These are phyloP conservation scores for Chlorops oryzae DNA, from an alignment of 1,140 invertebrate species.

Conservation along the genomic window DNA sequence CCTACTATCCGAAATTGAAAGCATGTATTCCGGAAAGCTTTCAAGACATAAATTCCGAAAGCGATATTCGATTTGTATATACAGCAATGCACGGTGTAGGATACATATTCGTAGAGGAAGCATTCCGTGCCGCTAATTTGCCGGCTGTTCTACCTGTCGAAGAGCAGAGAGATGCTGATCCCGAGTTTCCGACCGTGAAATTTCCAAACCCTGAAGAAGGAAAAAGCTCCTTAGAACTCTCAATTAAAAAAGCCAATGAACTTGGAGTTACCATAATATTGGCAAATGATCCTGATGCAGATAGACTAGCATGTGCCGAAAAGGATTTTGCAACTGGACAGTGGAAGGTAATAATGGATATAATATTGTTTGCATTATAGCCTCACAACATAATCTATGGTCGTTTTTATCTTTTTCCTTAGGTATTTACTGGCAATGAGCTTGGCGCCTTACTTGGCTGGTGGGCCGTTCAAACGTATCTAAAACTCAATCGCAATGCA, in stretches of 20 bases:
- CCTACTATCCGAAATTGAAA: constrained; percentile 18
- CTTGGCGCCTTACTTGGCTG: constrained; percentile 90
- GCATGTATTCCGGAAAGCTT: constrained; percentile 15
- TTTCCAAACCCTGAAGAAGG: constrained; percentile 99
- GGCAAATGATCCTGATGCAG: constrained; percentile 98
- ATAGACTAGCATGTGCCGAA: constrained; percentile 90
- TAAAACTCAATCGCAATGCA: constrained; percentile 48
- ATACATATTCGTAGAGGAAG: constrained; percentile 67
- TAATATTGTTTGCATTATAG: not conserved
- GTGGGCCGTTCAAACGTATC: constrained; percentile 73
- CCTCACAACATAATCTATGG: not conserved
- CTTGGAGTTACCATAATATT: constrained; percentile 71
- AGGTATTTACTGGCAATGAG: constrained; percentile 92
- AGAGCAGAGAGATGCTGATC: constrained; percentile 84
- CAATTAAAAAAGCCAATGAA: constrained; percentile 75
- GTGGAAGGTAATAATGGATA: constrained; percentile 61
- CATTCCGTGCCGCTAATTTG: constrained; percentile 71
- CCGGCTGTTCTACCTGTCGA: constrained; percentile 71
- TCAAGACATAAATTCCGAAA: constrained; percentile 23
- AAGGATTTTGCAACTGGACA: constrained; percentile 57
- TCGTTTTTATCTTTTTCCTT: not conserved
- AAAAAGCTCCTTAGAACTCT: constrained; percentile 77
- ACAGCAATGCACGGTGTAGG: constrained; percentile 99
- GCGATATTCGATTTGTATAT: constrained; percentile 70
- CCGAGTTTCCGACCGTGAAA: constrained; percentile 86